These are phyloP conservation scores for Hystrix brachyura DNA, from an alignment of 2,113 vertebrate genomes.

Conservation along the genomic window DNA sequence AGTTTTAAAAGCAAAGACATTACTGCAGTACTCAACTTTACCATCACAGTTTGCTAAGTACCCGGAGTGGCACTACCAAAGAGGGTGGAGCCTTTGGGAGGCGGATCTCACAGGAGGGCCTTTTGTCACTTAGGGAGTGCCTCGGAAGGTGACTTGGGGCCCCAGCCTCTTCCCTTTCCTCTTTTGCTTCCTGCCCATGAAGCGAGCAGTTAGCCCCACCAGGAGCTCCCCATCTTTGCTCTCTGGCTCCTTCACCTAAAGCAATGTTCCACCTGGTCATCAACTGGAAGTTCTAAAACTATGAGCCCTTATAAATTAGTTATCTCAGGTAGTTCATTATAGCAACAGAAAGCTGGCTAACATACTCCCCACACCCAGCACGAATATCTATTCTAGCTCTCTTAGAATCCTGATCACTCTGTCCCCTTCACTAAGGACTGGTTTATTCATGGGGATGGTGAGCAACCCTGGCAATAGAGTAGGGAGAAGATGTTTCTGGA, in stretches of 20 bases:
- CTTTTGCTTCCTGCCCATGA: neutral
- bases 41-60: neutral
- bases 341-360: neutral
- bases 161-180: neutral
- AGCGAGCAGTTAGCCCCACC: neutral
- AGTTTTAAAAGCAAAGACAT: neutral
- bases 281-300: neutral
- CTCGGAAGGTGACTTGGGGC: neutral
- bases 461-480: neutral
- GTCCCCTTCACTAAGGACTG: neutral
- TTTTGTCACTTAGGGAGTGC: neutral
- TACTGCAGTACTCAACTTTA: neutral
- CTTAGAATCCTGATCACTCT: neutral
- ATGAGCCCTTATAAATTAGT: neutral
- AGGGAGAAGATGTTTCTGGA: neutral
- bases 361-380: no score
- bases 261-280: neutral
- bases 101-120: no score
- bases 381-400: neutral
- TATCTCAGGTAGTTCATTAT: neutral
- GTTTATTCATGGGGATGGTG: neutral
- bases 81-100: neutral
- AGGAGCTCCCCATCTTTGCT: neutral
- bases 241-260: neutral
- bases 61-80: neutral